These are phyloP conservation scores for Coryphaenoides rupestris DNA, from an alignment of 2,113 vertebrate species.

Conservation along the genomic window DNA sequence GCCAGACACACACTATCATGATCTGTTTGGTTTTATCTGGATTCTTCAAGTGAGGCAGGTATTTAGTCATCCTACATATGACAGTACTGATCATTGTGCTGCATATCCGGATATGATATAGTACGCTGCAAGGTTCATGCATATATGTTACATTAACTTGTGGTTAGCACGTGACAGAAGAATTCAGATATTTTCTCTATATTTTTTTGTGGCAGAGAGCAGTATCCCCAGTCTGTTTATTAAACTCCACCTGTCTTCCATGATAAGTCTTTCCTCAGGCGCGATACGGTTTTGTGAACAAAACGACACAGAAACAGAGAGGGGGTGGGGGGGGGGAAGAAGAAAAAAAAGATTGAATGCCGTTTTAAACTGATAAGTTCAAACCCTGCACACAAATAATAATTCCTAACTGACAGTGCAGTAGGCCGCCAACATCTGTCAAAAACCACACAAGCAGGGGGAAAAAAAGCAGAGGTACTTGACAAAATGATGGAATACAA, in stretches of 20 bases:
- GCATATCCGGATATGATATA: too few species aligned
- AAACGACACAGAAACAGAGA: constrained; percentile 20
- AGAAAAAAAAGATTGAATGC: constrained; percentile 15
- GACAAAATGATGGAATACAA: constrained; percentile 38
- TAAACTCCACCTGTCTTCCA: constrained; percentile 24
- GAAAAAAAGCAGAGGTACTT: constrained; percentile 9
- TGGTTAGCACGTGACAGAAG: not conserved
- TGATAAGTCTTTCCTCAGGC: constrained; percentile 34
- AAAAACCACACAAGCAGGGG: constrained; percentile 32
- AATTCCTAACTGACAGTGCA: constrained; percentile 36
- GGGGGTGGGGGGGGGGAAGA: too few species aligned
- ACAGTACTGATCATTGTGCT: too few species aligned
- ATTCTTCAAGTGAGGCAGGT: constrained; percentile 15
- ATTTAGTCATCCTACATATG: constrained; percentile 6
- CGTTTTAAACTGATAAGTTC: constrained; percentile 37
- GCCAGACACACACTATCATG: constrained; percentile 13
- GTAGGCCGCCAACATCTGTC: constrained; percentile 39
- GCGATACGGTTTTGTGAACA: constrained; percentile 20
- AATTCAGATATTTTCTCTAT: too few species aligned
- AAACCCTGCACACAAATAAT: constrained; percentile 45
- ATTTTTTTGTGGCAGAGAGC: too few species aligned
- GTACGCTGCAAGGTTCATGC: too few species aligned
- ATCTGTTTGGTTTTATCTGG: constrained; percentile 5
- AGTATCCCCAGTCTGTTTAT: too few species aligned
- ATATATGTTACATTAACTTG: constrained; percentile 17